A percentile compares a stretch with the other conserved stretches of the same genome.
Conservation (phyloP, 2,113 vertebrate genomes). For the Clarias batrachus region DNA sequence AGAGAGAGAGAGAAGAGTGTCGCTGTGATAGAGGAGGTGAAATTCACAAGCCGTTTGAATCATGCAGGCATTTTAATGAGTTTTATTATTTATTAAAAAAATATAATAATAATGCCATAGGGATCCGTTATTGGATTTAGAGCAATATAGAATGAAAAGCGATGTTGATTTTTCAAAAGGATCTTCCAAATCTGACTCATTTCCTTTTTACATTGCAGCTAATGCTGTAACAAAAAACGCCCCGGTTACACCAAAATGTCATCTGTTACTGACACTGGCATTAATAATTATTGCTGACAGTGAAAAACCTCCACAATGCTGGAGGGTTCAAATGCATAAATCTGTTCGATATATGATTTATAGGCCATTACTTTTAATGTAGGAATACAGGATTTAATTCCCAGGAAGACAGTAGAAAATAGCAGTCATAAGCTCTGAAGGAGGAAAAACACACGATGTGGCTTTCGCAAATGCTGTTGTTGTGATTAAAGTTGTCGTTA, state of each 20-base stretch:
- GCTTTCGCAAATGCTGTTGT: not conserved
- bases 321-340: conserved; percentile 8
- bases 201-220: not conserved
- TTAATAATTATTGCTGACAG: conserved; percentile 19
- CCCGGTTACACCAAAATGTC: not conserved
- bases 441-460: not conserved
- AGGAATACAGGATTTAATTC: conserved; percentile 8
- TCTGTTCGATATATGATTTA: not conserved
- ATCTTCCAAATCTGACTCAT: not conserved
- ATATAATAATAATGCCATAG: not conserved
- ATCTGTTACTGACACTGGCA: conserved; percentile 13
- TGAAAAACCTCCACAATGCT: conserved; percentile 20
- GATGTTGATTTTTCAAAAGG: not conserved
- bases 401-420: not conserved
- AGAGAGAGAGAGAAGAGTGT: not conserved
- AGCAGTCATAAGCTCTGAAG: not conserved
- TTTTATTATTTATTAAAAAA: not conserved
- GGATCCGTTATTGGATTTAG: not conserved
- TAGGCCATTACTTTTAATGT: not conserved
- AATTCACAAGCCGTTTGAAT: not conserved
- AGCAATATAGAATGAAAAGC: not conserved
- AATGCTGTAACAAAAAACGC: not conserved
- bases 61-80: not conserved
- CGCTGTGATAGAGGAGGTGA: not conserved
- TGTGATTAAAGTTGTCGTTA: not conserved